Base-by-base conservation (phyloP, 2,888 invertebrate species). In the Formica aserva region DNA sequence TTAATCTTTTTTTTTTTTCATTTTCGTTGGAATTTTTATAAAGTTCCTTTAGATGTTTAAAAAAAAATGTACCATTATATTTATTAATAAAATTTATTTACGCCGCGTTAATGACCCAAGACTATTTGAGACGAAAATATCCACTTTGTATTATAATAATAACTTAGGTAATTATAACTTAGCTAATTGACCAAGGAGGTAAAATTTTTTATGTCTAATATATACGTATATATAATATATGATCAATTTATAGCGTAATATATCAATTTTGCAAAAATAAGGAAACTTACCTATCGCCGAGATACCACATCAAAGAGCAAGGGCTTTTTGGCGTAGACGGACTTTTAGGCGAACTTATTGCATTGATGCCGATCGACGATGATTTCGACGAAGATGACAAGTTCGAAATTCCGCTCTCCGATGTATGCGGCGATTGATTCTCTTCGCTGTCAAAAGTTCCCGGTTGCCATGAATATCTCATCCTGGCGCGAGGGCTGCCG, bases 401-500 rank as follows among this genome's bases (percentile, higher is more conserved):
- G 13, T 13, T 35, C 3, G 88, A 87, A 45, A 85, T 77, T 18
- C 66, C 83, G 38, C 83, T 88, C 26, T 84, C 81, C 1, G 86
- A 63, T 0, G 91, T 85, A 67, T 52, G 29, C 3, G 87, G 82
- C 9, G 85, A 87, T 60, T 57, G 80, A 83, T 52, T 85, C 1
- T 85, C 88, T n/a, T 77, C 84, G 22, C 55, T 67, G 18, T 26
- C 15, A 11, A 32, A 80, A 18, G 57, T 26, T 11, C 57, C 71
- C 9, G 81, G 41, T 55, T 91, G 90, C 92, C 92, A 92, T 0
- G 92, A 92, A 55, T 88, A 90, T 48, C 92, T 86, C 13, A 82
- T 69, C 48, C 84, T 92, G 3, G 38, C 41, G 22, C 66, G 63
- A 4, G 92, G 82, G 75, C 89, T 92, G 8, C 45, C 52, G 35